Evolutionary conservation across 2,888 invertebrate species (phyloP), one percentile per base, ranked within the genome.

Genomic region (Catocala sponsa): DNA sequence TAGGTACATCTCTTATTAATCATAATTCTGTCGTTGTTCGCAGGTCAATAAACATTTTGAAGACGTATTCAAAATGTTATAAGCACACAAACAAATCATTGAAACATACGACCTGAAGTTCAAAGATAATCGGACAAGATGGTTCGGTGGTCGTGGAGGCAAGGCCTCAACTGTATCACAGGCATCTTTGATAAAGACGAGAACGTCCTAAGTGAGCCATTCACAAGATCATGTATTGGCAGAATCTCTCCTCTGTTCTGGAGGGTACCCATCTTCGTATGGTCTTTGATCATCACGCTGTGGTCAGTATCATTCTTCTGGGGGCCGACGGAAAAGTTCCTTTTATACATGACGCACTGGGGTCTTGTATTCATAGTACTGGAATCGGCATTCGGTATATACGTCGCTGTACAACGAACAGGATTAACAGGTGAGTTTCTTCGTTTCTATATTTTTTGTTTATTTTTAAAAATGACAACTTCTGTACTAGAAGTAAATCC

Each of bases 261-360:
- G 93, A 84, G 94, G 38, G 74, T 92, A 4, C 92, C 92, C 4
- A 91, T 91, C 57, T 83, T 92, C 33, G 54, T 91, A 1, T 94
- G 94, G 94, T 79, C 91, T 0, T 59, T 87, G 4, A 51, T 78
- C 43, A 77, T 89, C 9, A 78, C 85, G 32, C 69, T 82, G 56
- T 89, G 90, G 87, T 91, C 94, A 0, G 78, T 88, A 15, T 68
- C 82, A 1, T 83, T 77, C 65, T 92, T 94, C 79, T 93, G 93
- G 92, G 92, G 92, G 13, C 89, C 91, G 1, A 80, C 81, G 1
- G 88, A 87, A 64, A 94, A 90, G 85, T 95, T 92, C 84, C 86
- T 94, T 62, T 82, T 95, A 15, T 95, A 95, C 78, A 94, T 95
- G 89, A 95, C 95, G 5, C 95, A 95, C 74, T 95, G 95, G 95